These are phyloP conservation scores for Nerophis lumbriciformis DNA, from an alignment of 2,113 vertebrate species.

Conservation along the genomic window DNA sequence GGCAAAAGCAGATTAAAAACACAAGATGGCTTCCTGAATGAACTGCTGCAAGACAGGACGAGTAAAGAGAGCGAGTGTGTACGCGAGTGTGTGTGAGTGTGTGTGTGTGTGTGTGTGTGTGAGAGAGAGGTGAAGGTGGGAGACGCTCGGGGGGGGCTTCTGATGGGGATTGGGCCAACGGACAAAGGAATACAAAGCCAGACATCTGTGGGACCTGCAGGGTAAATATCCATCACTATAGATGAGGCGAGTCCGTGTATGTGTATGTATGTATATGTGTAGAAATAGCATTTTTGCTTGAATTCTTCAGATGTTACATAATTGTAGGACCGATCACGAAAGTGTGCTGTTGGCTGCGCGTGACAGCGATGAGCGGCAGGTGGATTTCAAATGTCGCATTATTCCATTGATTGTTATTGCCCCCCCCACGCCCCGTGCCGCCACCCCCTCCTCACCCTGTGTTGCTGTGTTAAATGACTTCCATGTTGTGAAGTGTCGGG, in stretches of 20 bases:
- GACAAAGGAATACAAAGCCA: constrained; percentile 58
- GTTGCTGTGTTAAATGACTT: constrained; percentile 31
- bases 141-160: constrained; percentile 37
- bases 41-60: constrained; percentile 58
- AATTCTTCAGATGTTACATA: constrained; percentile 45
- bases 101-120: constrained; percentile 39
- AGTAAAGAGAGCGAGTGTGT: constrained; percentile 11
- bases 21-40: constrained; percentile 83
- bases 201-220: constrained; percentile 66
- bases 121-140: constrained; percentile 53
- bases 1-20: constrained; percentile 77
- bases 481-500: constrained; percentile 42
- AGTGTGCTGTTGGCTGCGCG: background rate
- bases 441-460: constrained; percentile 8
- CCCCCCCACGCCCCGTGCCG: constrained; percentile 4
- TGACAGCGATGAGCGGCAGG: constrained; percentile 24
- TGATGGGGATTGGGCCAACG: constrained; percentile 70
- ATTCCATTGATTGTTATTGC: constrained; percentile 67
- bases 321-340: constrained; percentile 34
- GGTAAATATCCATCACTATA: constrained; percentile 73
- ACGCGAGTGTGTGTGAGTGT: constrained; percentile 21
- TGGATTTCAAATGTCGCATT: constrained; percentile 63
- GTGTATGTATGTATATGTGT: background rate
- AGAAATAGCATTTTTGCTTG: constrained; percentile 4
- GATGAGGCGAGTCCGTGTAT: constrained; percentile 40